Percentiles rank a stretch among this genome's conserved stretches.
phyloP scores from a whole-genome alignment of 37 sponge, comb jelly and placozoan species.

The Haliclona indistincta region DNA sequence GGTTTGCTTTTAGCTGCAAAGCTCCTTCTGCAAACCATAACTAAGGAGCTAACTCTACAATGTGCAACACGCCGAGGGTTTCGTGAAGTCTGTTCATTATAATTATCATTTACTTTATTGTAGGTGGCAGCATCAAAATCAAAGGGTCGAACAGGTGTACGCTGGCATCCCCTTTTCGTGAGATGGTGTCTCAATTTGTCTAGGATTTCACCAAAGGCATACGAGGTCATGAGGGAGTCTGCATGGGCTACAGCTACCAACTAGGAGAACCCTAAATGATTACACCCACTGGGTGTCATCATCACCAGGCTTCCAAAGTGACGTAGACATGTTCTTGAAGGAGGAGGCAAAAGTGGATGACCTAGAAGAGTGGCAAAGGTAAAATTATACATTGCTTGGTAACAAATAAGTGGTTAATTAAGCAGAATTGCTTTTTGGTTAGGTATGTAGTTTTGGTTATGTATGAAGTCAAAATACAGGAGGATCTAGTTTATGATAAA shows the following conservation, averaged over 20 bases:
- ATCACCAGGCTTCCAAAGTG: slow-evolving; percentile 38
- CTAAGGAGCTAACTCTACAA: no score
- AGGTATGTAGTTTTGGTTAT: slow-evolving; percentile 2
- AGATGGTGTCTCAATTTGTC: slow-evolving; percentile 19
- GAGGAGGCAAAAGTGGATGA: slow-evolving; percentile 34
- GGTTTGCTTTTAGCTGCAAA: background rate
- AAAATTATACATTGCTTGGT: background rate
- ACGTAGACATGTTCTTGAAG: slow-evolving; percentile 8
- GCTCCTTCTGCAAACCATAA: background rate
- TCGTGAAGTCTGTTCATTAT: no score
- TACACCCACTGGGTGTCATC: slow-evolving; percentile 42
- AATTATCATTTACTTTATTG: no score
- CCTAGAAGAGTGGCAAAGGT: slow-evolving; percentile 33
- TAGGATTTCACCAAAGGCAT: slow-evolving; percentile 8
- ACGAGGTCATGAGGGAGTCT: background rate
- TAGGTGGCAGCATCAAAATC: background rate
- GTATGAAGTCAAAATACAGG: slow-evolving; percentile 20
- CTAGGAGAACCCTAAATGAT: slow-evolving; percentile 51
- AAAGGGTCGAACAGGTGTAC: background rate
- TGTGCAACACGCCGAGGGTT: no score
- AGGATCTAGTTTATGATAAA: slow-evolving; percentile 3
- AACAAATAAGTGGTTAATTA: background rate
- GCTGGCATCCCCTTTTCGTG: slow-evolving; percentile 20
- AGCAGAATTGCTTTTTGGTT: background rate
- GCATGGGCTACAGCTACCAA: slow-evolving; percentile 22